Conservation (phyloP, 2,113 vertebrate species). For the Colinus virginianus region DNA sequence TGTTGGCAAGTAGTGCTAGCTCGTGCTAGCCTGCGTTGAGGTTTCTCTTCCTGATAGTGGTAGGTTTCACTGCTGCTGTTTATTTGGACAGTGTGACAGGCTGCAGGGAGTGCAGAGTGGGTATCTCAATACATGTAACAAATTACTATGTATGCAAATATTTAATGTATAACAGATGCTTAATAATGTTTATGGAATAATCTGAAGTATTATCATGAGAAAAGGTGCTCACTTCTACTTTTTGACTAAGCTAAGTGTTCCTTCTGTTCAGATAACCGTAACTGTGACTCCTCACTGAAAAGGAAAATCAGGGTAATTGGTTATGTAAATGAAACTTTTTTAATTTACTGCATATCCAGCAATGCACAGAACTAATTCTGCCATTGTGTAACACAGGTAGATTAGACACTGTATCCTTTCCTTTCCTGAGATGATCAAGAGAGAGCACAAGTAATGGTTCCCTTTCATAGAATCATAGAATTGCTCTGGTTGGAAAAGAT, state of each 20-base stretch:
- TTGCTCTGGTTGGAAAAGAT: too few relatives aligned
- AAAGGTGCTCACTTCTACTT: background rate
- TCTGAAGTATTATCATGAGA: background rate
- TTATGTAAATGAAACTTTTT: background rate
- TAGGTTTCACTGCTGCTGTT: background rate
- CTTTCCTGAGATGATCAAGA: background rate
- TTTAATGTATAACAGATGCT: background rate
- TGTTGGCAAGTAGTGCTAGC: background rate
- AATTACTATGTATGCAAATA: background rate
- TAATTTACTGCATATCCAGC: background rate
- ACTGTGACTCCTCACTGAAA: background rate
- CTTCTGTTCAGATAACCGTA: background rate
- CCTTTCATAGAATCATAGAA: too few relatives aligned
- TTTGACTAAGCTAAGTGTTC: background rate
- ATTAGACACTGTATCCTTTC: background rate
- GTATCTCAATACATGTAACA: background rate
- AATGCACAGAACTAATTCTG: background rate
- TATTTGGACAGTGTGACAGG: background rate
- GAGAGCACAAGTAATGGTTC: background rate
- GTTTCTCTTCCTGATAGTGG: background rate
- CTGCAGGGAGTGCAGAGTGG: background rate
- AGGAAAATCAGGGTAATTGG: background rate
- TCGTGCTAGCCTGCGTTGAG: background rate
- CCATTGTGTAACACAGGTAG: background rate
- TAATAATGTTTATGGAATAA: background rate